phyloP scores from a whole-genome alignment of 2,113 vertebrate genomes.

The Crotalus helleri region DNA sequence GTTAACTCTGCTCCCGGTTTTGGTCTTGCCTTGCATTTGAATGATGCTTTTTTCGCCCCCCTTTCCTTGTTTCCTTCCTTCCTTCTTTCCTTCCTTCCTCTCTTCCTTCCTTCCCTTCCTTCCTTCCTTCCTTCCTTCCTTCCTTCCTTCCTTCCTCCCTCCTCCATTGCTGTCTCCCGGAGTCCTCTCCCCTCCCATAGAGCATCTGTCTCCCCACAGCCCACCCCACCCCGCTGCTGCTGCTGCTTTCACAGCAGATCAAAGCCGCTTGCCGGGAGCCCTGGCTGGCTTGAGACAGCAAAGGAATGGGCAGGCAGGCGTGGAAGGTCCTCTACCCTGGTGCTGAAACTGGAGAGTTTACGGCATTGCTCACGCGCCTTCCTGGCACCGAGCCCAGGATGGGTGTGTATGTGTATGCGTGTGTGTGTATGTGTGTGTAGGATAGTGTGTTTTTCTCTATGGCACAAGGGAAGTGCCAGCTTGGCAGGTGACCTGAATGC shows the following conservation, averaged over 20 bases:
- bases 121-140: too few relatives aligned
- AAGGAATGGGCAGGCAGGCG: conserved; percentile 1
- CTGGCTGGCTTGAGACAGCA: background rate
- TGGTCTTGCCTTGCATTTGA: conserved; percentile 60
- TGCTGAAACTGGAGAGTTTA: conserved; percentile 47
- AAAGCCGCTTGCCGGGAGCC: background rate
- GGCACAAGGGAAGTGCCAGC: background rate
- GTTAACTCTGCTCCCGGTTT: conserved; percentile 55
- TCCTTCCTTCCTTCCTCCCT: too few relatives aligned
- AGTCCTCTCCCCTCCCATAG: conserved; percentile 1
- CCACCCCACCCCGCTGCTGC: background rate
- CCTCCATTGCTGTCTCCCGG: conserved; percentile 53
- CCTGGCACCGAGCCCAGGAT: background rate
- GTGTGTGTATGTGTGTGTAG: background rate
- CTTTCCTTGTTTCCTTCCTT: too few relatives aligned
- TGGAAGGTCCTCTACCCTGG: background rate
- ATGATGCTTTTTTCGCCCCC: conserved; percentile 17
- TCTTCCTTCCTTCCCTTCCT: too few relatives aligned
- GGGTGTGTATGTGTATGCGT: background rate
- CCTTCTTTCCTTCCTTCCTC: too few relatives aligned
- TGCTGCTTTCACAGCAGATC: background rate
- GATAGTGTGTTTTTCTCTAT: background rate
- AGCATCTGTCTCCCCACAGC: background rate
- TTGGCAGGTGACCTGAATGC: conserved; percentile 51
- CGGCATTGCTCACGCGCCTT: background rate